These are phyloP conservation scores for Chaetophractus vellerosus DNA, from an alignment of 2,797 vertebrate species.

Conservation along the genomic window DNA sequence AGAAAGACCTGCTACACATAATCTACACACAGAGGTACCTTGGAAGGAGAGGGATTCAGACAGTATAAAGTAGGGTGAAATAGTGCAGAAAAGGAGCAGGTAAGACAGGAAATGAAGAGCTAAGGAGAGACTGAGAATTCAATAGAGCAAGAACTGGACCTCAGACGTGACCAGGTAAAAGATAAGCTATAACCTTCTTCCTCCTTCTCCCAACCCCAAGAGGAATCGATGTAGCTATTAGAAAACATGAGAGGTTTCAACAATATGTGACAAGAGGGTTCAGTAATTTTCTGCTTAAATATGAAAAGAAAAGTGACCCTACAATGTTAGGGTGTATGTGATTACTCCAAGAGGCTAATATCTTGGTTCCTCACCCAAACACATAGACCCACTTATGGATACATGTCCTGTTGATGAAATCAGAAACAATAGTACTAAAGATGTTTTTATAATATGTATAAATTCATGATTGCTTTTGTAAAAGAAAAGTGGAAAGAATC, in stretches of 20 bases:
- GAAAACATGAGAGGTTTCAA: slow-evolving; percentile 18
- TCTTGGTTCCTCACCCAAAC: not conserved
- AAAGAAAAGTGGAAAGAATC: not conserved
- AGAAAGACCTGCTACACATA: not conserved
- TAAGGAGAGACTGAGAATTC: slow-evolving; percentile 60
- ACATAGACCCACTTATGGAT: not conserved
- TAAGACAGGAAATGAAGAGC: slow-evolving; percentile 40
- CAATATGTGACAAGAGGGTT: not conserved
- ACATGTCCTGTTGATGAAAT: not conserved
- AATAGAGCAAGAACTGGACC: slow-evolving; percentile 24
- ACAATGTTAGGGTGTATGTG: not conserved
- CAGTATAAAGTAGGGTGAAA: slow-evolving; percentile 49
- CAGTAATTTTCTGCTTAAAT: slow-evolving; percentile 13
- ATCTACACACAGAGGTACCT: not conserved
- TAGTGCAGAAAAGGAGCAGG: slow-evolving; percentile 49
- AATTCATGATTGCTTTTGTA: not conserved
- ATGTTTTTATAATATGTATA: not conserved
- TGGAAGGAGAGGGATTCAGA: not conserved
- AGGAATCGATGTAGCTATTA: not conserved
- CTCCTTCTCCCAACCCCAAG: no score
- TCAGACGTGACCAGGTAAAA: slow-evolving; percentile 19
- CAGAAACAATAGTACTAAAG: not conserved
- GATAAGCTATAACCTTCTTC: not conserved
- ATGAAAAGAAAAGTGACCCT: not conserved
- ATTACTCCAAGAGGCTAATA: not conserved